A percentile compares a stretch with the other conserved stretches of the same genome.
Evolutionary conservation across 2,888 invertebrate species (phyloP).

Genomic region (Synergus laeviventris): DNA sequence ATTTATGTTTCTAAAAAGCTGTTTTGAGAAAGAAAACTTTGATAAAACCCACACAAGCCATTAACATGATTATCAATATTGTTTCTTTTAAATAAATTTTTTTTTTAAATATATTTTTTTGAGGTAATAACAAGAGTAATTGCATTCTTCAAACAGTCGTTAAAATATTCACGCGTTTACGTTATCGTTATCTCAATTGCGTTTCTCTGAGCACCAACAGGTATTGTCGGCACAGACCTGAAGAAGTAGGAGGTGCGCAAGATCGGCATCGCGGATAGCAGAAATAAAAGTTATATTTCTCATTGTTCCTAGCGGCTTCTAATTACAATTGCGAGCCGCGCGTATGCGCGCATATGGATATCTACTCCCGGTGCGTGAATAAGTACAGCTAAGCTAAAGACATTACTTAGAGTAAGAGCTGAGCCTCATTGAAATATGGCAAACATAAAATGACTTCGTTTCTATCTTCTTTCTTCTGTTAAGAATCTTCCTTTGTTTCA

Average conservation of each 20-base stretch:
- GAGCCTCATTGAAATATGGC: background rate
- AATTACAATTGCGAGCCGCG: slow-evolving; percentile 66
- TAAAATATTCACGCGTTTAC: background rate
- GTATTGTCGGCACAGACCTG: slow-evolving; percentile 31
- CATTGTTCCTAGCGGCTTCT: slow-evolving; percentile 73
- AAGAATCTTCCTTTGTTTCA: background rate
- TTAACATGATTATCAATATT: too few relatives aligned
- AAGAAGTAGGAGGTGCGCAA: slow-evolving; percentile 52
- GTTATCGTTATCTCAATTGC: background rate
- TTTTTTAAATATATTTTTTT: background rate
- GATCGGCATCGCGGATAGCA: slow-evolving; percentile 70
- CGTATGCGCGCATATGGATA: slow-evolving; percentile 55
- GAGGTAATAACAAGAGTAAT: background rate
- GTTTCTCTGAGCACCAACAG: slow-evolving; percentile 46
- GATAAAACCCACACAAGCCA: background rate
- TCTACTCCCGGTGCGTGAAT: slow-evolving; percentile 47
- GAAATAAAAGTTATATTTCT: slow-evolving; percentile 73
- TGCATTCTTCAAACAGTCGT: background rate
- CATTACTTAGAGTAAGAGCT: slow-evolving; percentile 17
- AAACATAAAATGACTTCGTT: slow-evolving; percentile 12
- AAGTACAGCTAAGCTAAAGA: slow-evolving; percentile 42
- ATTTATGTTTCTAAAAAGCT: too few relatives aligned
- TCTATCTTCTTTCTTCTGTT: background rate
- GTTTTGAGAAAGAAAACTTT: too few relatives aligned
- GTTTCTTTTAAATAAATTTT: background rate